A percentile compares a stretch with the other conserved stretches of the same genome.
Conservation (phyloP, 2,797 vertebrate genomes). For the Spondyliosoma cantharus region DNA sequence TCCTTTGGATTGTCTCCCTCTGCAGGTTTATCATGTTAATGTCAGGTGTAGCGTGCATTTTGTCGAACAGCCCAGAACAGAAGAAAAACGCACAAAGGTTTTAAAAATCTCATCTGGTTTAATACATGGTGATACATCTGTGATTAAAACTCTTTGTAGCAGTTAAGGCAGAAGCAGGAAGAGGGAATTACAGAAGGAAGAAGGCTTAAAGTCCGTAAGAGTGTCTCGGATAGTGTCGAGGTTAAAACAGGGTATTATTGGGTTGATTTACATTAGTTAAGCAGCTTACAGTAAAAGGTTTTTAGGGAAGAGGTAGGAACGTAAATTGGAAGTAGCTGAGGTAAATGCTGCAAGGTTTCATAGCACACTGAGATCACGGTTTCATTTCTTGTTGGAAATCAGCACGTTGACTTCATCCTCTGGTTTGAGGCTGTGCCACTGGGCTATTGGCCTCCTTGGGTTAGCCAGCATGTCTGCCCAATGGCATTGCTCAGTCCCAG, state of each 20-base stretch:
- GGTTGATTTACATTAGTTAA: constrained; percentile 42
- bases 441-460: constrained; percentile 95
- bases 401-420: constrained; percentile 94
- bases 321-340: constrained; percentile 38
- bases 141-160: constrained; percentile 38
- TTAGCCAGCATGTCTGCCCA: constrained; percentile 99
- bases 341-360: constrained; percentile 36
- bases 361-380: neutral
- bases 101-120: constrained; percentile 50
- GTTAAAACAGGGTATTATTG: constrained; percentile 36
- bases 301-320: constrained; percentile 30
- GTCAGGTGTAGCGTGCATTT: constrained; percentile 1
- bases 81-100: constrained; percentile 23
- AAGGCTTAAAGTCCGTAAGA: constrained; percentile 25
- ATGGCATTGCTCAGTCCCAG: constrained; percentile 93
- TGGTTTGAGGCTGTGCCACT: constrained; percentile 95
- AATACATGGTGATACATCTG: constrained; percentile 55
- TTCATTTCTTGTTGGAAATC: constrained; percentile 92
- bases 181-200: constrained; percentile 1
- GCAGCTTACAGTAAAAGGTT: constrained; percentile 23
- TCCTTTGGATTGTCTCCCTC: constrained; percentile 54
- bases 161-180: constrained; percentile 39
- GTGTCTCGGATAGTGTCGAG: constrained; percentile 26
- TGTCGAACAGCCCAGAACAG: constrained; percentile 8
- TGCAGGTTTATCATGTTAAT: constrained; percentile 32